Percentiles rank a stretch among this genome's conserved stretches.
Conservation (phyloP, 2,888 invertebrate genomes). For the Disparrhopalites patrizii region DNA sequence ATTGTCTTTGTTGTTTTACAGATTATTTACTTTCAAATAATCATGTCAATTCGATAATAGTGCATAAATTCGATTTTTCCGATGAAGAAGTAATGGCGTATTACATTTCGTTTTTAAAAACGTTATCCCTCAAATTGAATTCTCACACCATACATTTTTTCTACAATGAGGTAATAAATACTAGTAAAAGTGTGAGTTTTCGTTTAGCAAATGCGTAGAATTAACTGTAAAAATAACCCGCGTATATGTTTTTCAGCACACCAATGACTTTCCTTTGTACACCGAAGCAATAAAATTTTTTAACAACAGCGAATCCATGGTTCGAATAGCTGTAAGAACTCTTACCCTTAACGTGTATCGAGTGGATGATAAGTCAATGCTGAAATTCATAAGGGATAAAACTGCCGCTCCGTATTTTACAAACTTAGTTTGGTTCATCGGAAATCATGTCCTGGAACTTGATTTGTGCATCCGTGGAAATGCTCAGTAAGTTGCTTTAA, state of each 20-base stretch:
- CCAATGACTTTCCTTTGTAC: conserved; percentile 97
- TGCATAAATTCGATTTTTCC: conserved; percentile 98
- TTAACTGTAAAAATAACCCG: not conserved
- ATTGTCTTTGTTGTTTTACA: conserved; percentile 56
- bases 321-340: conserved; percentile 95
- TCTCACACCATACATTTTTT: conserved; percentile 99
- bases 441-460: conserved; percentile 92
- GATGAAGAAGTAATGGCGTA: conserved; percentile 99
- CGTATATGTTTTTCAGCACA: conserved; percentile 64
- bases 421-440: conserved; percentile 98
- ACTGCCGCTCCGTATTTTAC: conserved; percentile 98
- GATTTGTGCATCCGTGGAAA: conserved; percentile 92
- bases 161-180: conserved; percentile 97
- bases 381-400: conserved; percentile 89
- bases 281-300: conserved; percentile 99
- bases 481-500: conserved; percentile 72
- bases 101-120: conserved; percentile 98
- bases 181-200: too few relatives aligned
- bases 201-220: not conserved
- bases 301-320: conserved; percentile 98
- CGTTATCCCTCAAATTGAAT: conserved; percentile 93
- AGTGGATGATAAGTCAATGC: conserved; percentile 91
- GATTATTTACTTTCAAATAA: conserved; percentile 99
- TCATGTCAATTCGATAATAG: conserved; percentile 98
- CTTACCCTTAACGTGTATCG: conserved; percentile 94